Evolutionary conservation across 1,140 invertebrate species (phyloP), one percentile per base, ranked within the genome.

Genomic region (Drosophila carrolli): DNA sequence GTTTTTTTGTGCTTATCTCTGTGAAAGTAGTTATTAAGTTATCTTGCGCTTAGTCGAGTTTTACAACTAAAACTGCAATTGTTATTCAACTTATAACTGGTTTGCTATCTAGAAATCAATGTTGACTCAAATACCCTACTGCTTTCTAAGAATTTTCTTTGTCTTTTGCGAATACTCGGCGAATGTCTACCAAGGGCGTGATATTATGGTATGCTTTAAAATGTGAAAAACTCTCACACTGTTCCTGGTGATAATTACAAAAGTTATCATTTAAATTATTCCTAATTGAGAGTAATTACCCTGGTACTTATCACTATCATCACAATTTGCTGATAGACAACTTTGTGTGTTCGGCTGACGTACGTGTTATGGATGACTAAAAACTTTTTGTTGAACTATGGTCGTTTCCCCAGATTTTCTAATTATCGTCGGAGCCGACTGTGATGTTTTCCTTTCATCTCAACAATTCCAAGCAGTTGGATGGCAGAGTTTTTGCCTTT

Each of bases 381-480:
- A 59, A 59, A 14, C 47, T 47, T 50, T 60, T 40, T 35, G 35
- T 44, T 44, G 44, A 68, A 44, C 59, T 68, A 37, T 62, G 23
- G 4, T 29, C 27, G 57, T 40, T 61, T 61, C 44, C 58, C 61
- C 61, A 48, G 62, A 54, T 82, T 78, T 75, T 67, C 29, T 63
- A 75, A 86, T 82, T 72, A 62, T 59, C 72, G 68, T 65, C 47
- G 47, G 67, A 66, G 48, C 40, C 29, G 50, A 47, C 37, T 61
- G 67, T 59, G 76, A 67, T 78, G 67, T 54, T 67, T 71, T 66
- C 63, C 68, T 59, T 63, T 83, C 54, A 55, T 78, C 72, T 70
- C 56, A 73, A 68, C 67, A 73, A 85, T 66, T 78, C 56, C 59
- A 86, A 59, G n/a, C 55, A 76, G 65, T 57, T 67, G 62, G 43